A percentile compares a stretch with the other conserved stretches of the same genome.
Evolutionary conservation across 2,797 vertebrate species (phyloP).

Genomic region (Harpagifer antarcticus): DNA sequence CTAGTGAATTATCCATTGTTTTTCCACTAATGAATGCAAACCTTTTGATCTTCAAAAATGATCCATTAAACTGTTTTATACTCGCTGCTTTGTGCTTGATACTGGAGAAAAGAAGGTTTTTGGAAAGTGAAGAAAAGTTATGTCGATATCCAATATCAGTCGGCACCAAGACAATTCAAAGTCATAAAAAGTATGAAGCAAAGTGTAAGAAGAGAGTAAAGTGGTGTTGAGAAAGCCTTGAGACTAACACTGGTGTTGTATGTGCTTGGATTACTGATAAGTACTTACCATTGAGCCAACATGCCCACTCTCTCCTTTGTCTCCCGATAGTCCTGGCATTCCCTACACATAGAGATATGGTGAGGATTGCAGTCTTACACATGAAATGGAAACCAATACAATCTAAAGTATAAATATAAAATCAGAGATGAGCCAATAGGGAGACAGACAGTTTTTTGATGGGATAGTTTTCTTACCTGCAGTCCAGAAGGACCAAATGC

Average conservation of each 20-base stretch:
- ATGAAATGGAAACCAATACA: constrained; percentile 13
- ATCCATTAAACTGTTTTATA: background rate
- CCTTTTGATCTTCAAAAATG: constrained; percentile 16
- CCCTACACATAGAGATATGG: constrained; percentile 79
- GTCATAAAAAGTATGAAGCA: constrained; percentile 25
- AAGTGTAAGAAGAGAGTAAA: constrained; percentile 29
- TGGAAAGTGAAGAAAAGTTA: constrained; percentile 11
- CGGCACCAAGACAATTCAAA: constrained; percentile 17
- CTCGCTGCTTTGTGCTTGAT: background rate
- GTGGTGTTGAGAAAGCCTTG: constrained; percentile 29
- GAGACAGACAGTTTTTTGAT: background rate
- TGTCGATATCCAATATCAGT: constrained; percentile 6
- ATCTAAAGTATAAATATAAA: constrained; percentile 2
- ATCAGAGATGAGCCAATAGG: constrained; percentile 12
- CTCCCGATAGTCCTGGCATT: constrained; percentile 90
- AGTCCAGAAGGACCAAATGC: constrained; percentile 87
- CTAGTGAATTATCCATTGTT: background rate
- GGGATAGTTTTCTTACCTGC: constrained; percentile 81
- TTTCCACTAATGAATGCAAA: background rate
- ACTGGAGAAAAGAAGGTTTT: background rate
- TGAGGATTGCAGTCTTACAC: constrained; percentile 11
- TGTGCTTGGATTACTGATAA: constrained; percentile 16
- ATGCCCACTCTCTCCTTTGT: constrained; percentile 91
- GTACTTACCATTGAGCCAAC: constrained; percentile 88
- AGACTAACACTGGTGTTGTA: constrained; percentile 19